Evolutionary conservation across 1,140 invertebrate genomes (phyloP).

Genomic region (Battus philenor): DNA sequence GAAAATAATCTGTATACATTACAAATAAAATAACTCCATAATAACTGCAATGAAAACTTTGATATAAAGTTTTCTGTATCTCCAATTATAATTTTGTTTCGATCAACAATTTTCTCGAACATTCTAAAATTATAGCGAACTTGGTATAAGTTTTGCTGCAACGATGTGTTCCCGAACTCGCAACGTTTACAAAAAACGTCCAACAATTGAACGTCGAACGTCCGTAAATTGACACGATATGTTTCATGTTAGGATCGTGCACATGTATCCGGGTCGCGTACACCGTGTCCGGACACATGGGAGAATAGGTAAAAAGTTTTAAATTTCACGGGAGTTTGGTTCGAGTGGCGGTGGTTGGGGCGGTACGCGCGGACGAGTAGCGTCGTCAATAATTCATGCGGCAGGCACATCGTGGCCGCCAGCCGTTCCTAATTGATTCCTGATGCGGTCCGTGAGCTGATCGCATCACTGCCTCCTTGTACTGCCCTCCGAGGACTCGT

Average conservation of each 20-base stretch:
- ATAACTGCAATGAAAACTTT: conserved; percentile 11
- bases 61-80: conserved; percentile 10
- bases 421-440: conserved; percentile 71
- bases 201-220: conserved; percentile 2
- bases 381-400: conserved; percentile 72
- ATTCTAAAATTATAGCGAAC: conserved; percentile 18
- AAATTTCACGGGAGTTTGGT: conserved; percentile 22
- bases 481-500: conserved; percentile 49
- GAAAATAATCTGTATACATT: conserved; percentile 13
- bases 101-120: conserved; percentile 15
- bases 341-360: conserved; percentile 38
- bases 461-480: conserved; percentile 67
- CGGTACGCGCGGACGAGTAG: conserved; percentile 33
- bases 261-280: conserved; percentile 4
- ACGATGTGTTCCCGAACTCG: conserved; percentile 14
- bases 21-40: conserved; percentile 5
- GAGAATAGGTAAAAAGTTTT: conserved; percentile 2
- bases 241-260: background rate
- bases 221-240: conserved; percentile 8
- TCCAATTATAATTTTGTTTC: conserved; percentile 18
- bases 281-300: conserved; percentile 1
- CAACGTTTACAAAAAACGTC: conserved; percentile 1
- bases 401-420: conserved; percentile 60
- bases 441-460: conserved; percentile 62
- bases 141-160: conserved; percentile 17